Conservation (phyloP, 2,888 invertebrate genomes). For the Patella pellucida region DNA sequence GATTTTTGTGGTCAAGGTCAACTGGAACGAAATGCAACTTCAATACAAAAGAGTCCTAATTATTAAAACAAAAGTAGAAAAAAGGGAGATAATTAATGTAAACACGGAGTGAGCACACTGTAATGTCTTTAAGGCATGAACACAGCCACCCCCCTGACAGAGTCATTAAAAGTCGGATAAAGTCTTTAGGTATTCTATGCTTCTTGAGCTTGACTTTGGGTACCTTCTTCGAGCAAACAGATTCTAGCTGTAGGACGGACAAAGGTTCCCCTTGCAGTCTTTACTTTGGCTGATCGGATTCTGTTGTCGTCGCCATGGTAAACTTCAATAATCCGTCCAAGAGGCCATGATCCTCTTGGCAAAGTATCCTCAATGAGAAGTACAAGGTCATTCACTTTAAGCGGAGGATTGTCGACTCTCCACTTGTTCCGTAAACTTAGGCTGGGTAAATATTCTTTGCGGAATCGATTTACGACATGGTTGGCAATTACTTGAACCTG, state of each 20-base stretch:
- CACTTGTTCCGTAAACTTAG: background rate
- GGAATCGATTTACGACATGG: background rate
- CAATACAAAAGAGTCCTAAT: no score
- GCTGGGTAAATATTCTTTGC: background rate
- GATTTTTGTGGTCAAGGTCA: no score
- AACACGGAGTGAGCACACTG: no score
- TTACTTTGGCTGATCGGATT: conserved; percentile 12
- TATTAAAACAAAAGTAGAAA: no score
- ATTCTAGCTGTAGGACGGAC: background rate
- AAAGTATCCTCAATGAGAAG: background rate
- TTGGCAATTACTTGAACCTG: conserved; percentile 3
- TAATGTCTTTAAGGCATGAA: no score
- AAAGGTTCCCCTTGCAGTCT: background rate
- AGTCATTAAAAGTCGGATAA: no score
- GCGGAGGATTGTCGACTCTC: background rate
- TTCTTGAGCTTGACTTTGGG: background rate
- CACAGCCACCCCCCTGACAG: no score
- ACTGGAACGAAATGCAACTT: no score
- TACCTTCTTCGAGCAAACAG: background rate
- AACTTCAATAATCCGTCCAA: conserved; percentile 5
- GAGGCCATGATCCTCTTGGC: conserved; percentile 7
- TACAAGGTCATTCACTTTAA: background rate
- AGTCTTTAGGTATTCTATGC: no score
- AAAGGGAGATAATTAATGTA: no score
- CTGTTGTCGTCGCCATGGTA: background rate